Conservation (phyloP, 2,113 vertebrate genomes). For the Colinus virginianus region DNA sequence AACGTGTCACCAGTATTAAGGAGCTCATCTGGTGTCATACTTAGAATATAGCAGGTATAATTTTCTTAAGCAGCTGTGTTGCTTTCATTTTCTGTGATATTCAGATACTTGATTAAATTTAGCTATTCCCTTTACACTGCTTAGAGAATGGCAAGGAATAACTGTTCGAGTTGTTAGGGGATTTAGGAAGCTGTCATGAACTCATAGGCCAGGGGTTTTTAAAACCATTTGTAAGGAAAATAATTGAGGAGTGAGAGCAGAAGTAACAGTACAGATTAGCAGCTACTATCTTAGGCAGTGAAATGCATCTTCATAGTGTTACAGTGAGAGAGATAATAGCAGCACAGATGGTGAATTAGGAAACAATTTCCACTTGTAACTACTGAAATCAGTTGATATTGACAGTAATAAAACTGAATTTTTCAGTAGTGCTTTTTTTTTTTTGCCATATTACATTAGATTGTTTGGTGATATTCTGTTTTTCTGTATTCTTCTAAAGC, state of each 20-base stretch:
- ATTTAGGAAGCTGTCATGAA: not conserved
- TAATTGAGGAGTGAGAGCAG: not conserved
- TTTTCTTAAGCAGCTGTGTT: not conserved
- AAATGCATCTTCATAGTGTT: not conserved
- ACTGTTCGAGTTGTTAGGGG: not conserved
- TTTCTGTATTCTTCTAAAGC: not conserved
- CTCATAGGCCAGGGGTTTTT: not conserved
- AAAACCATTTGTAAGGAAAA: not conserved
- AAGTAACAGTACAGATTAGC: not conserved
- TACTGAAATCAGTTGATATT: constrained; percentile 50
- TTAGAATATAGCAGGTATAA: not conserved
- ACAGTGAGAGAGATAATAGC: not conserved
- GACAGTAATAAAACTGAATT: constrained; percentile 23
- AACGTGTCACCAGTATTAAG: not conserved
- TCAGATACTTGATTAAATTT: not conserved
- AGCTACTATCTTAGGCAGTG: not conserved
- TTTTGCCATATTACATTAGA: not conserved
- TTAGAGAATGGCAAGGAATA: not conserved
- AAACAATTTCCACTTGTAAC: constrained; percentile 54
- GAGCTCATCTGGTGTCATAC: not conserved
- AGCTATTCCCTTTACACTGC: not conserved
- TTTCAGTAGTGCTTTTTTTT: not conserved
- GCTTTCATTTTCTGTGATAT: not conserved
- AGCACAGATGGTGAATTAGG: constrained; percentile 58
- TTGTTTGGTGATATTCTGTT: not conserved